Conservation (phyloP, 1,140 invertebrate genomes). For the Eufriesea mexicana region DNA sequence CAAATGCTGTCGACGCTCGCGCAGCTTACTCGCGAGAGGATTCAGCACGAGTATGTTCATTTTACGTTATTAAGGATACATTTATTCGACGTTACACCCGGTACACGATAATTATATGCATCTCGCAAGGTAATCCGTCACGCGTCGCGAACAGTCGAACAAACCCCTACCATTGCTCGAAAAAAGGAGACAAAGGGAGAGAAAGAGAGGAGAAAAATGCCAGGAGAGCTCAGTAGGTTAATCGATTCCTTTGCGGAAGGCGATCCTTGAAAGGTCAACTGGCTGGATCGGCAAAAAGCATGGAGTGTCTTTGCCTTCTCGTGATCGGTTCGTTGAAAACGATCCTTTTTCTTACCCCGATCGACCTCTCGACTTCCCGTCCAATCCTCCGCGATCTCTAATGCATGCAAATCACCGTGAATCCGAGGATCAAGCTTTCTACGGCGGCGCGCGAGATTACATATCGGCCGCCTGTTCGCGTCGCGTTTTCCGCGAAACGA, state of each 20-base stretch:
- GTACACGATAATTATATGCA: not conserved
- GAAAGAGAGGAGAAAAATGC: too few relatives aligned
- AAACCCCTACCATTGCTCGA: too few relatives aligned
- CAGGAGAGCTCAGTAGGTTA: not conserved
- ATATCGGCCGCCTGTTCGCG: constrained; percentile 41
- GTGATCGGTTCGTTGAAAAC: constrained; percentile 16
- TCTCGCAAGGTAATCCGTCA: not conserved
- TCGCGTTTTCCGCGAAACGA: constrained; percentile 31
- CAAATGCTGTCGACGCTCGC: too few relatives aligned
- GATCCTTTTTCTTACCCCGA: not conserved
- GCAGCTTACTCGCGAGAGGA: too few relatives aligned
- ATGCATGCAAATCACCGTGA: constrained; percentile 50
- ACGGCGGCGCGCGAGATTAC: constrained; percentile 56
- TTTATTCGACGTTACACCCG: not conserved
- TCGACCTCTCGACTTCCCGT: not conserved
- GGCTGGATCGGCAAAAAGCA: not conserved
- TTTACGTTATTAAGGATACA: too few relatives aligned
- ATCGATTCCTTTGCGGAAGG: constrained; percentile 6
- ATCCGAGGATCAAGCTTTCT: constrained; percentile 31
- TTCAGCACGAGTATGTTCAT: too few relatives aligned
- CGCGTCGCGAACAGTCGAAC: too few relatives aligned
- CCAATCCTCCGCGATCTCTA: constrained; percentile 52
- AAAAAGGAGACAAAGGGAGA: too few relatives aligned
- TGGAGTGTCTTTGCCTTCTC: not conserved
- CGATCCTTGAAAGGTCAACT: constrained; percentile 10